A percentile compares a stretch with the other conserved stretches of the same genome.
Conservation (phyloP, 2,888 invertebrate genomes). For the Tubulanus polymorphus region DNA sequence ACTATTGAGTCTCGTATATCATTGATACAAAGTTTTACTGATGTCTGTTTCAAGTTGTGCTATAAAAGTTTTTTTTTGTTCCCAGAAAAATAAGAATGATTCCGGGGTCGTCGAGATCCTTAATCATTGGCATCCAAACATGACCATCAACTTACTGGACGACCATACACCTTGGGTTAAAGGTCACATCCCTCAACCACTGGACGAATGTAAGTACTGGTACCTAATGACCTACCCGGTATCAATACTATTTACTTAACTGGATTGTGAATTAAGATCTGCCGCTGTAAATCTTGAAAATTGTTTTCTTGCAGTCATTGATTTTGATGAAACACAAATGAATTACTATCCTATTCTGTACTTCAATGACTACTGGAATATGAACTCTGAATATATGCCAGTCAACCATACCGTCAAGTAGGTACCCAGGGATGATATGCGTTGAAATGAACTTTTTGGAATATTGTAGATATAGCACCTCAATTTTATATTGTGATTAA, state of each 20-base stretch:
- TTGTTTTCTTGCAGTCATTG: constrained; percentile 62
- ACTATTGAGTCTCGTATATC: too few species aligned
- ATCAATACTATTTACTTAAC: too few species aligned
- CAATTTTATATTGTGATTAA: too few species aligned
- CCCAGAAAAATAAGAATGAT: constrained; percentile 16
- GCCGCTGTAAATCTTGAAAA: too few species aligned
- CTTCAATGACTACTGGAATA: constrained; percentile 98
- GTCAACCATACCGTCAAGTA: constrained; percentile 79
- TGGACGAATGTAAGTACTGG: constrained; percentile 75
- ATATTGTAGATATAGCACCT: too few species aligned
- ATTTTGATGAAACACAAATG: constrained; percentile 79
- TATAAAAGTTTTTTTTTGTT: background rate
- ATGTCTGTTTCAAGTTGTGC: background rate
- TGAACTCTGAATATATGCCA: constrained; percentile 79
- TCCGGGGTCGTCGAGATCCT: constrained; percentile 75
- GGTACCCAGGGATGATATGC: too few species aligned
- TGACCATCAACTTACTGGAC: constrained; percentile 89
- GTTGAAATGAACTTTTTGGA: too few species aligned
- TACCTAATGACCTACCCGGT: too few species aligned
- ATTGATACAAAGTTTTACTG: too few species aligned
- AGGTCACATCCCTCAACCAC: constrained; percentile 84
- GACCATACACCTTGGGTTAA: constrained; percentile 94
- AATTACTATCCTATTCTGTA: constrained; percentile 91
- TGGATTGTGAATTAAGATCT: too few species aligned
- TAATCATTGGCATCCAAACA: constrained; percentile 98